phyloP scores from a whole-genome alignment of 2,113 vertebrate genomes.

The Pachyramphus minor region DNA sequence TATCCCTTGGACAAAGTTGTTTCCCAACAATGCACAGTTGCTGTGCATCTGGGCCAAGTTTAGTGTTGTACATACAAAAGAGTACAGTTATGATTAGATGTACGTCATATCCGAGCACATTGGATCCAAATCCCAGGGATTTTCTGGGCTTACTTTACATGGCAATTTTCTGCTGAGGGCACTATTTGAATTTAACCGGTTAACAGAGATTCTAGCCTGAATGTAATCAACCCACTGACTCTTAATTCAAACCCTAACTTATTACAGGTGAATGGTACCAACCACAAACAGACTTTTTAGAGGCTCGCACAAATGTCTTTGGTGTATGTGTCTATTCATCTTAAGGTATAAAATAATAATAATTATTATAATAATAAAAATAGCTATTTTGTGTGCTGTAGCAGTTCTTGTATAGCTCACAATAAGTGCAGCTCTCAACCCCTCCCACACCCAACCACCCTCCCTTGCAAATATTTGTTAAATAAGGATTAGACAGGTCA shows the following conservation, averaged over 20 bases:
- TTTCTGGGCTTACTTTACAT: background rate
- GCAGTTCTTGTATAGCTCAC: slow-evolving; percentile 82
- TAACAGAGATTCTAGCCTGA: slow-evolving; percentile 61
- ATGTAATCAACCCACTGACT: slow-evolving; percentile 56
- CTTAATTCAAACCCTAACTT: slow-evolving; percentile 70
- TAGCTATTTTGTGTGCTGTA: slow-evolving; percentile 85
- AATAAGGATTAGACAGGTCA: slow-evolving; percentile 88
- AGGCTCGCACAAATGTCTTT: slow-evolving; percentile 86
- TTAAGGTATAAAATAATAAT: slow-evolving; percentile 85
- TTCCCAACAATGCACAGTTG: slow-evolving; percentile 69
- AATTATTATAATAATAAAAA: slow-evolving; percentile 83
- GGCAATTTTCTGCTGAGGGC: slow-evolving; percentile 23
- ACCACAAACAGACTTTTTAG: slow-evolving; percentile 78
- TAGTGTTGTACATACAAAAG: slow-evolving; percentile 47
- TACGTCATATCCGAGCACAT: background rate
- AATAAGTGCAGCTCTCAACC: slow-evolving; percentile 86
- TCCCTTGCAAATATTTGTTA: slow-evolving; percentile 85
- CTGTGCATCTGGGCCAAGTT: slow-evolving; percentile 56
- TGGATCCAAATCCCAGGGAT: background rate
- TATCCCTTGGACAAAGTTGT: slow-evolving; percentile 47
- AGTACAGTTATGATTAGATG: background rate
- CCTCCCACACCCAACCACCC: slow-evolving; percentile 75
- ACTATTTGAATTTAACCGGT: slow-evolving; percentile 40
- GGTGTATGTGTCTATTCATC: slow-evolving; percentile 85
- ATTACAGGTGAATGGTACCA: slow-evolving; percentile 66